Evolutionary conservation across 2,113 vertebrate genomes (phyloP).

Genomic region (Grammomys surdaster): DNA sequence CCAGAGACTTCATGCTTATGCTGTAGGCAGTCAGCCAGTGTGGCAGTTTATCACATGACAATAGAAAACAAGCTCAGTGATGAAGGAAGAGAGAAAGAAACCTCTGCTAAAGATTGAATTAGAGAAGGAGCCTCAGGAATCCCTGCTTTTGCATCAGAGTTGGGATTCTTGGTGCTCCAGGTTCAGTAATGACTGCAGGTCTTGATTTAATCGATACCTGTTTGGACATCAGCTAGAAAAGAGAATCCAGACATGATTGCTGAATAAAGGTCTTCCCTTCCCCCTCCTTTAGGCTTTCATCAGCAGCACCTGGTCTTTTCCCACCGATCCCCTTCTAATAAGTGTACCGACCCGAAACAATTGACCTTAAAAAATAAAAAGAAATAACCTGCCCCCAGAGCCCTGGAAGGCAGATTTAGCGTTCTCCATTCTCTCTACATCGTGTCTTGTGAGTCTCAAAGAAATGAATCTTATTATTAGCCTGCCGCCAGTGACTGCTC

Average conservation of each 20-base stretch:
- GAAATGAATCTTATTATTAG: conserved; percentile 74
- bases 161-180: neutral
- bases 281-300: conserved; percentile 40
- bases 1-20: neutral
- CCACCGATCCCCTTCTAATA: conserved; percentile 57
- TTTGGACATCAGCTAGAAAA: neutral
- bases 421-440: neutral
- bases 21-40: neutral
- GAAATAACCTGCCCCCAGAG: conserved; percentile 66
- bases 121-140: neutral
- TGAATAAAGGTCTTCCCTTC: neutral
- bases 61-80: neutral
- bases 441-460: conserved; percentile 67
- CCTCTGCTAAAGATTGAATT: neutral
- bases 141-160: neutral
- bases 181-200: neutral
- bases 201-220: neutral
- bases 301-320: conserved; percentile 31
- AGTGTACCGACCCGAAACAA: conserved; percentile 68
- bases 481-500: conserved; percentile 34
- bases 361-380: conserved; percentile 81
- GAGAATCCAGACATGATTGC: neutral
- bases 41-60: neutral
- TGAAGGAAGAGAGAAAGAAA: neutral
- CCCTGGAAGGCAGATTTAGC: conserved; percentile 54